phyloP scores from a whole-genome alignment of 2,113 vertebrate species.

The Montifringilla adamsi region DNA sequence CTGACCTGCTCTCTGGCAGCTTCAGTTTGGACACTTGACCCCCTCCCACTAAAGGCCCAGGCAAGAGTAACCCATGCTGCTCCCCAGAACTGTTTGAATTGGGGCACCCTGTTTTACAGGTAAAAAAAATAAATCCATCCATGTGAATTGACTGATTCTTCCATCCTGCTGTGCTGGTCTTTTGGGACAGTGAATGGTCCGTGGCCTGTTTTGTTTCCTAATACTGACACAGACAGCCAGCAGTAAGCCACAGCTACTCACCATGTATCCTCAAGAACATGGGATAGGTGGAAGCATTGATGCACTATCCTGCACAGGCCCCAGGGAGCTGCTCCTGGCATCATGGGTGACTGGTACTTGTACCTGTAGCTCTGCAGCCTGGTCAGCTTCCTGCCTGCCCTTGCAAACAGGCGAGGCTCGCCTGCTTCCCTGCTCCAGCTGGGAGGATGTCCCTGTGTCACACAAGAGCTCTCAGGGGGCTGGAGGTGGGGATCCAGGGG shows the following conservation, averaged over 20 bases:
- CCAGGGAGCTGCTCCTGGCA: neutral
- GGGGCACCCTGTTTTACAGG: neutral
- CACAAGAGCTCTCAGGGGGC: neutral
- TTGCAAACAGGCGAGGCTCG: accelerated
- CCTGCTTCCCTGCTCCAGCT: neutral
- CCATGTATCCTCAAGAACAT: accelerated
- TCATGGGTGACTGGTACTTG: accelerated
- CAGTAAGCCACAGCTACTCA: neutral
- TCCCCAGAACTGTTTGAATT: neutral
- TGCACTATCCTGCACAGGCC: neutral
- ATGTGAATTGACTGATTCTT: neutral
- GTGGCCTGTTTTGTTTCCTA: neutral
- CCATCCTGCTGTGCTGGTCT: neutral
- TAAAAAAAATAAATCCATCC: neutral
- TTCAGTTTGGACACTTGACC: neutral
- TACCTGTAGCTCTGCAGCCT: neutral
- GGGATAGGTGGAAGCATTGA: neutral
- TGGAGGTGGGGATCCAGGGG: neutral
- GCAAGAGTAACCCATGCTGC: neutral
- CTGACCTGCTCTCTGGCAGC: neutral
- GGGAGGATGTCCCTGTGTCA: neutral
- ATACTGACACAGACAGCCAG: neutral
- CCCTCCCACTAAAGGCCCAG: neutral
- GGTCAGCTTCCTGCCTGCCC: neutral
- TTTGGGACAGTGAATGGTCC: neutral